These are phyloP conservation scores for Pachyrhynchus sulphureomaculatus DNA, from an alignment of 1,140 invertebrate genomes.

Conservation along the genomic window DNA sequence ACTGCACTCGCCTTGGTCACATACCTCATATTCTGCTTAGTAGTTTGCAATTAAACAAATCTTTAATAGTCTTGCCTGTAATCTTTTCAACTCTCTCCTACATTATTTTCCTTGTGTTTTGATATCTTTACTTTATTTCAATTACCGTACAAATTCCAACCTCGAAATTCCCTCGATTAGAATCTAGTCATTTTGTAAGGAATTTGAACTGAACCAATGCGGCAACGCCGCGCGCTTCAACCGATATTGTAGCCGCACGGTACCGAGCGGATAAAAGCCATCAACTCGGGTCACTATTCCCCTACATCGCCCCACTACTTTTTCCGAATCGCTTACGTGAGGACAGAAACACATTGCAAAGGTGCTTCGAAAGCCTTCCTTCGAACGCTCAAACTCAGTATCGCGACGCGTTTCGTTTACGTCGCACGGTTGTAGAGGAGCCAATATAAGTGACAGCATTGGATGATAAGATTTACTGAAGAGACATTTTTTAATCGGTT, in stretches of 20 bases:
- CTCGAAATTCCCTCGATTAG: too few species aligned
- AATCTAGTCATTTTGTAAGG: too few species aligned
- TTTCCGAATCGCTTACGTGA: slow-evolving; percentile 34
- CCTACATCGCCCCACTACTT: slow-evolving; percentile 39
- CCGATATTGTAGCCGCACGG: slow-evolving; percentile 52
- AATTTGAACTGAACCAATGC: background rate
- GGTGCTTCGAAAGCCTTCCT: slow-evolving; percentile 2
- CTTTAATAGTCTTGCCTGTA: too few species aligned
- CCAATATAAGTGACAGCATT: background rate
- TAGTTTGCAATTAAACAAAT: too few species aligned
- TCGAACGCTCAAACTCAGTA: slow-evolving; percentile 13
- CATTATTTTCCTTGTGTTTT: too few species aligned
- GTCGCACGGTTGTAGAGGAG: slow-evolving; percentile 4
- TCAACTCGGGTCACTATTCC: slow-evolving; percentile 46
- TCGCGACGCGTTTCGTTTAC: slow-evolving; percentile 12
- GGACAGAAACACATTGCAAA: slow-evolving; percentile 42
- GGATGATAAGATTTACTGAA: background rate
- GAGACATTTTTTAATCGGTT: too few species aligned
- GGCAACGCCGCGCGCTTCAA: slow-evolving; percentile 46
- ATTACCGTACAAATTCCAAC: too few species aligned
- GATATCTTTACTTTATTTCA: too few species aligned
- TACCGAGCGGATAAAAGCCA: slow-evolving; percentile 47
- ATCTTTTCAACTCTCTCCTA: too few species aligned
- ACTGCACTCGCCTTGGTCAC: too few species aligned
- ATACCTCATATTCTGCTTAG: too few species aligned